Conservation (phyloP, 2,888 invertebrate species). For the Sphaerolaimus hirsutus region DNA sequence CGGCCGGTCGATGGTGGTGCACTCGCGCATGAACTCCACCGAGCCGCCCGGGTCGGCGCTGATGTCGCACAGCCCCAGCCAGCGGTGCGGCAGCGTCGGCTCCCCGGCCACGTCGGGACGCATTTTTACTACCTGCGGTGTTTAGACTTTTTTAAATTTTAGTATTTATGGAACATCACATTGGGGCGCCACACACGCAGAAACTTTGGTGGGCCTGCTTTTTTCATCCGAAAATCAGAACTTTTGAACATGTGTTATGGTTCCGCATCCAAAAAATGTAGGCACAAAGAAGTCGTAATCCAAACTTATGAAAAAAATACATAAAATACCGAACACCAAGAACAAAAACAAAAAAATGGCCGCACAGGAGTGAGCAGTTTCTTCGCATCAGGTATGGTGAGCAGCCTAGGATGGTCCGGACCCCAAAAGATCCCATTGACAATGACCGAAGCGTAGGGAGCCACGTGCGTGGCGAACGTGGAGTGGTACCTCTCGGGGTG, state of each 20-base stretch:
- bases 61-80: conserved; percentile 65
- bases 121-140: too few relatives aligned
- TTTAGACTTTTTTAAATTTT: too few relatives aligned
- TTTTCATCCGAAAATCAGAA: too few relatives aligned
- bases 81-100: conserved; percentile 10
- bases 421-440: conserved; percentile 99
- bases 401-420: conserved; percentile 71
- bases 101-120: conserved; percentile 10
- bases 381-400: conserved; percentile 94
- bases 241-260: too few relatives aligned
- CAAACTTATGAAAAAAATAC: too few relatives aligned
- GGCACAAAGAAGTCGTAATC: too few relatives aligned
- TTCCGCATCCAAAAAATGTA: too few relatives aligned
- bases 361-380: conserved; percentile 40
- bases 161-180: too few relatives aligned
- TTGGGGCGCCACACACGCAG: too few relatives aligned
- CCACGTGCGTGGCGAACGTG: conserved; percentile 72
- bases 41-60: conserved; percentile 96
- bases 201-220: too few relatives aligned
- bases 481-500: conserved; percentile 80
- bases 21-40: conserved; percentile 97
- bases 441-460: conserved; percentile 84
- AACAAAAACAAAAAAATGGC: too few relatives aligned
- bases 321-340: too few relatives aligned
- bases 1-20: conserved; percentile 94